Conservation (phyloP, 2,797 vertebrate species). For the Chrosomus eos region DNA sequence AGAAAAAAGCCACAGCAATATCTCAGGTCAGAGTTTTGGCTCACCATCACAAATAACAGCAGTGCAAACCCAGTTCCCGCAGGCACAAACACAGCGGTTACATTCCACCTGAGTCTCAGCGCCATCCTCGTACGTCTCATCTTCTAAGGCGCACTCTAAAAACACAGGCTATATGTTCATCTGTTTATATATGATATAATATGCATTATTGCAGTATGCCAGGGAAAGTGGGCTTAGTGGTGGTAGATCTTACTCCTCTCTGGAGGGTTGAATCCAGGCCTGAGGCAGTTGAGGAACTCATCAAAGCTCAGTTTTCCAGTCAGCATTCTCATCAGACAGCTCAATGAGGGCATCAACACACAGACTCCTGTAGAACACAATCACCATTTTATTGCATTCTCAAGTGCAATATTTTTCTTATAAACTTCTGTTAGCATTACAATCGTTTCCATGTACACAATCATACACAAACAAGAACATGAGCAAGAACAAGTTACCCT, state of each 20-base stretch:
- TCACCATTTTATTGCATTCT: background rate
- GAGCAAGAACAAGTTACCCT: background rate
- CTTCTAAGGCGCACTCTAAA: constrained; percentile 91
- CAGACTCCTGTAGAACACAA: constrained; percentile 80
- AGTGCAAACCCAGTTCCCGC: constrained; percentile 96
- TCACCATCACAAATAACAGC: constrained; percentile 89
- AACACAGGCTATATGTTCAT: background rate
- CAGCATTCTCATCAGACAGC: constrained; percentile 92
- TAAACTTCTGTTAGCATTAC: background rate
- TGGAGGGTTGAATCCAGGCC: constrained; percentile 85
- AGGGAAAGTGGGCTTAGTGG: background rate
- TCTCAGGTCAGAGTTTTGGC: background rate
- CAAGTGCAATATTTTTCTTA: background rate
- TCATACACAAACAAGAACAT: background rate
- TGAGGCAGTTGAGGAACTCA: constrained; percentile 93
- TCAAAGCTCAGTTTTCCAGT: constrained; percentile 95
- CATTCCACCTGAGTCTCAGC: constrained; percentile 91
- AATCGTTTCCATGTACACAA: background rate
- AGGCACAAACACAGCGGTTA: constrained; percentile 93
- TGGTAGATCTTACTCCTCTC: constrained; percentile 83
- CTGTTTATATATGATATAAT: background rate
- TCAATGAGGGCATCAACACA: constrained; percentile 93
- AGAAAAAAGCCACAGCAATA: background rate
- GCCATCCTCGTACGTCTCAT: constrained; percentile 89
- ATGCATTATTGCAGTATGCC: background rate